Base-by-base conservation (phyloP, 2,888 invertebrate genomes). In the Cabera pusaria region DNA sequence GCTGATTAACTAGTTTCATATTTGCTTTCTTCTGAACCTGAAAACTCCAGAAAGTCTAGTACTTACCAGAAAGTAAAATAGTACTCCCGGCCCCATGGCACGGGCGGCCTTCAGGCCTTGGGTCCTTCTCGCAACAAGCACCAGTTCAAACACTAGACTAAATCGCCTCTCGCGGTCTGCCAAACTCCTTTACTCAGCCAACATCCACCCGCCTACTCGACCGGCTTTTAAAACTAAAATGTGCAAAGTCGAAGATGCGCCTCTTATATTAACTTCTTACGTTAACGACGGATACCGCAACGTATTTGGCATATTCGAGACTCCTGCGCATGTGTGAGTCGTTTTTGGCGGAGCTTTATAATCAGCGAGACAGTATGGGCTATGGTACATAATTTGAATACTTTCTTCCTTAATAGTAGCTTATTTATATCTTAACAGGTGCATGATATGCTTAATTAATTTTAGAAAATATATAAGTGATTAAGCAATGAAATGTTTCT, bases 251-350 rank as follows among this genome's bases (percentile, higher is more conserved):
- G 66, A 86, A 86, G 87, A 88, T 87, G 87, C 79, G 84, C 81
- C 76, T 86, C 87, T 87, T 88, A 88, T 88, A 87, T 86, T 78
- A n/a, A 88, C 73, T 80, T 86, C 86, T 85, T 86, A 85, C 76
- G 81, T 83, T 85, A 80, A 81, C 77, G 71, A 66, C 75, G 77
- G 72, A 83, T 80, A 86, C 85, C 84, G 82, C 84, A 86, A 85
- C 77, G 74, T 83, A 81, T 87, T 88, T 83, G 79, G 80, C 84
- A 78, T 83, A 80, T 81, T 72, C 53, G 64, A 63, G 60, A 63
- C 46, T 34, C 49, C 41, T 56, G 44, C 44, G 55, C 45, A 51
- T 72, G 80, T 79, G 83, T 85, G 80, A 46, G 85, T 72, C 58
- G 56, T 59, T 79, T 81, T 78, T 65, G 80, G 77, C 67, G 62